Evolutionary conservation across 2,113 vertebrate genomes (phyloP), one percentile per base, ranked within the genome.

Genomic region (Crypturellus undulatus): DNA sequence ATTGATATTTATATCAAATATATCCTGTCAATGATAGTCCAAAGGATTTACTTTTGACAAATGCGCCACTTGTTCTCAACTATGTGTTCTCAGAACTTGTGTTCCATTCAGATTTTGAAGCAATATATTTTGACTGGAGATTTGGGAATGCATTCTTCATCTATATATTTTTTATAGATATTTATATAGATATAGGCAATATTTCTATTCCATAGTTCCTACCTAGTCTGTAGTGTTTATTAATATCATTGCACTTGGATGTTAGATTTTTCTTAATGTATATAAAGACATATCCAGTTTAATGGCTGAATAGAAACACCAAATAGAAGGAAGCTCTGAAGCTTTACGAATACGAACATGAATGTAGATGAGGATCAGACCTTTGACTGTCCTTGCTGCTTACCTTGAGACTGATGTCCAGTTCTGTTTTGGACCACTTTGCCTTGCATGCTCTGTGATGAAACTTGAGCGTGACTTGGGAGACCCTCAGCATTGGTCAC

Each of bases 1-100:
- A 84, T 47, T 89, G 28, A 79, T 92, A 85, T 85, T 89, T 85
- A 20, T 77, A 49, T 73, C 49, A 82, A 90, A 89, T 84, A 87
- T 81, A 85, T 20, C 67, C 40, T 96, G 71, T 87, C 70, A 87
- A 3, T 18, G 42, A 54, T 21, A 87, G 34, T 84, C 67, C 6
- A 3, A 84, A 84, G 51, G 12, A 84, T 89, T 91, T 80, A 47
- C 38, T 15, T 76, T 79, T 91, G 65, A 91, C 58, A 94, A 91
- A 71, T 64, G 34, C 76, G 38, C 65, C 47, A 75, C 34, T 76
- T 47, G n/a, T 87, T 84, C 63, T 94, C 17, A 79, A 25, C 54
- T 56, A 16, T 16, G 15, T 56, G 15, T 56, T 56, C 54, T 17
- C 54, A 30, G 28, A 56, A 30, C 22, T 84, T 79, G 32, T 45